A percentile compares a stretch with the other conserved stretches of the same genome.
phyloP scores from a whole-genome alignment of 2,797 vertebrate species.

The Gobionotothen gibberifrons region DNA sequence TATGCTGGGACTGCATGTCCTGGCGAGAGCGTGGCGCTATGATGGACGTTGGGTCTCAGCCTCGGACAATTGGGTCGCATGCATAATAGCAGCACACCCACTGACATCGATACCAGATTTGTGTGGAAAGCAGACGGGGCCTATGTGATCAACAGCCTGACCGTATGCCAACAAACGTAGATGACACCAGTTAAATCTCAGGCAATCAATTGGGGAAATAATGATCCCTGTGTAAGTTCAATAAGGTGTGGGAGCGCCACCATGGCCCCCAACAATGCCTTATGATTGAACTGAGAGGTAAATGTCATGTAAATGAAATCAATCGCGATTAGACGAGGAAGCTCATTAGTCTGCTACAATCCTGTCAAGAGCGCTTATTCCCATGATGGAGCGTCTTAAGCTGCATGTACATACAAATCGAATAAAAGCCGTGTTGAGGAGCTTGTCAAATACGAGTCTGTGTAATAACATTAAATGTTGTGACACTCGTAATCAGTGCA shows the following conservation, averaged over 20 bases:
- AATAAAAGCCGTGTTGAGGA: constrained; percentile 58
- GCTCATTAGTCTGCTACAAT: constrained; percentile 77
- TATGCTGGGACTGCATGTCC: constrained; percentile 65
- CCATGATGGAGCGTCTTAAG: constrained; percentile 71
- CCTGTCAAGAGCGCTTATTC: constrained; percentile 76
- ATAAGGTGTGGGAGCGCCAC: constrained; percentile 40
- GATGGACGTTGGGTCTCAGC: constrained; percentile 74
- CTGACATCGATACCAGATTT: constrained; percentile 76
- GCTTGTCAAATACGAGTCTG: constrained; percentile 61
- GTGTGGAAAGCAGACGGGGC: constrained; percentile 49
- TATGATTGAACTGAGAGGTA: constrained; percentile 75
- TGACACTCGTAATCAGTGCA: constrained; percentile 59
- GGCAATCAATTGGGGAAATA: constrained; percentile 70
- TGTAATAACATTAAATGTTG: constrained; percentile 61
- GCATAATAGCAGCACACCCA: constrained; percentile 65
- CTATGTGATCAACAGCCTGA: constrained; percentile 37
- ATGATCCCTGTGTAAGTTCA: constrained; percentile 68
- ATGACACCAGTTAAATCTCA: constrained; percentile 63
- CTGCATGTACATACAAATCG: constrained; percentile 63
- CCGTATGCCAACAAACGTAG: constrained; percentile 52
- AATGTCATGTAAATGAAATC: constrained; percentile 83
- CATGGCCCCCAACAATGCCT: constrained; percentile 32
- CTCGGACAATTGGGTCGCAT: constrained; percentile 73
- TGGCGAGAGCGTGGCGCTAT: constrained; percentile 55
- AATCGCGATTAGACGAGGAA: constrained; percentile 74